Conservation (phyloP, 1,140 invertebrate genomes). For the Hypsibius dujardini region DNA sequence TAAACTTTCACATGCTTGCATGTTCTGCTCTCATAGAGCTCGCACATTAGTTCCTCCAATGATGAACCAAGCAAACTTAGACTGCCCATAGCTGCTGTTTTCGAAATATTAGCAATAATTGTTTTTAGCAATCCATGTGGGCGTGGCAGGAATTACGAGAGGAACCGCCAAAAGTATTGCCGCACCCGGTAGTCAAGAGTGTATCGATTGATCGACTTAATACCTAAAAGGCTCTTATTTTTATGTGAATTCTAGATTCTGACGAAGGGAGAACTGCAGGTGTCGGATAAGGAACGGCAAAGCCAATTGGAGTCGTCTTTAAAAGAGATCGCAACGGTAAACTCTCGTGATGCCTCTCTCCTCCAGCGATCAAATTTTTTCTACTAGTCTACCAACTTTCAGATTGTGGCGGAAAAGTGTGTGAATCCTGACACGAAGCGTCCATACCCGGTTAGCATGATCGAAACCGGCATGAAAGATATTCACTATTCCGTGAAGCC, state of each 20-base stretch:
- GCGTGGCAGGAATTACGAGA: too few relatives aligned
- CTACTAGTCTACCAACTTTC: conserved; percentile 17
- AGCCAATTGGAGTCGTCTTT: conserved; percentile 70
- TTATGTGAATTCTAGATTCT: conserved; percentile 50
- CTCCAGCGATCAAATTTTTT: conserved; percentile 20
- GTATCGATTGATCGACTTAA: too few relatives aligned
- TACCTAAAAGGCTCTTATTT: background rate
- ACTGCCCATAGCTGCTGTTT: too few relatives aligned
- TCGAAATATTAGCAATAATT: too few relatives aligned
- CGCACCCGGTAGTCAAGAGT: too few relatives aligned
- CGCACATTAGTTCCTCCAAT: too few relatives aligned
- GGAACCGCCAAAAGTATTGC: too few relatives aligned
- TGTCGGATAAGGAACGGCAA: conserved; percentile 89
- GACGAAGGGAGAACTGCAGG: conserved; percentile 76
- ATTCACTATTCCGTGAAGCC: conserved; percentile 88
- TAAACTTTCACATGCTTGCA: too few relatives aligned
- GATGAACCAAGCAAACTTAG: too few relatives aligned
- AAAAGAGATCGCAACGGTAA: conserved; percentile 69
- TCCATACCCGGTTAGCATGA: conserved; percentile 92
- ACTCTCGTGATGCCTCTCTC: conserved; percentile 44
- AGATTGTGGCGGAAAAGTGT: conserved; percentile 57
- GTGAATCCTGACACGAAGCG: conserved; percentile 91
- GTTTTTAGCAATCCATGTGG: too few relatives aligned
- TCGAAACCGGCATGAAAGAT: conserved; percentile 94
- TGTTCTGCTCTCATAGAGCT: too few relatives aligned